Base-by-base conservation (phyloP, 2,888 invertebrate species). In the Selenia dentaria region DNA sequence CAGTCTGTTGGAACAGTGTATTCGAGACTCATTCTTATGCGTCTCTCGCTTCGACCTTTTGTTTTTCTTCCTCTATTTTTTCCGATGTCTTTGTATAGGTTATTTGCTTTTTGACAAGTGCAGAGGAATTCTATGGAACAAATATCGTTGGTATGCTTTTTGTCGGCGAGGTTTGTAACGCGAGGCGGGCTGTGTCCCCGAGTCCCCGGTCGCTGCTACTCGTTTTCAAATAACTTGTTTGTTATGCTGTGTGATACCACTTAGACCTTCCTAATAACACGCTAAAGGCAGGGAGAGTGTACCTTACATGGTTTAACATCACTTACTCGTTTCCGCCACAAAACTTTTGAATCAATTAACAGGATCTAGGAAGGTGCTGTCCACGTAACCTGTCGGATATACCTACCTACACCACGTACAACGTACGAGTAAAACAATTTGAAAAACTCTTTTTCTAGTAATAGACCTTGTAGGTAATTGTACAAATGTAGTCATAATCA, bases 71-170 rank as follows among this genome's bases (percentile, higher is more conserved):
- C 70, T 70, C 58, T 71, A 69, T 74, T 78, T 74, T 82, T 77
- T 72, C 49, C 49, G 49, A 44, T 61, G 60, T 76, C 82, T 79
- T 83, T 83, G 83, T 82, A 70, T 67, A 63, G 74, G 72, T 74
- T 86, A 75, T 88, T 88, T 88, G 82, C 78, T 84, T 77, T 86
- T 74, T 75, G 83, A 83, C 85, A 83, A 83, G 85, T 84, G 83
- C 74, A 63, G 55, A 57, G 78, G 82, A 77, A 82, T 83, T 71
- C 75, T 65, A 66, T 60, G 75, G 73, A 72, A 79, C 82, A 83
- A 85, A 83, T 72, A 81, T 74, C 67, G 69, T 52, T 66, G 79
- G 78, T 72, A 72, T 78, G 78, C 43, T 44, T 41, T 51, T 46
- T 50, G 55, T 54, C 56, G 55, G 53, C 53, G 22, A 39, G 31